Evolutionary conservation across 1,140 invertebrate genomes (phyloP), one percentile per base, ranked within the genome.

Genomic region (Drosophila pseudoananassae): DNA sequence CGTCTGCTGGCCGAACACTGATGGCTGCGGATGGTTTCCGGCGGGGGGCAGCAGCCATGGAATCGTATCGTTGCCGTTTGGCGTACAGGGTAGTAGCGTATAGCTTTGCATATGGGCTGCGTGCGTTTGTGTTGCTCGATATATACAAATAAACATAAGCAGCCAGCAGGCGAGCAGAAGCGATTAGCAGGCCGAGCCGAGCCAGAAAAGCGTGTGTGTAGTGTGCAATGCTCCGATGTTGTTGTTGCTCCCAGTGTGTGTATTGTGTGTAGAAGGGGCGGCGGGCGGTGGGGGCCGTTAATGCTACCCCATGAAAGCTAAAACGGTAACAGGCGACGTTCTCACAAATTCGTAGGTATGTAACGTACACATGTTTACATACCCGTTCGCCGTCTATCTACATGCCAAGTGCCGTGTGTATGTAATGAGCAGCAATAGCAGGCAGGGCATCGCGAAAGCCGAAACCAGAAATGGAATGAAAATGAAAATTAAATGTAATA

Each of bases 101-200:
- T 15, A 8, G 29, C 60, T 77, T 80, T 85, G 82, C 82, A 85
- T 85, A 87, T 87, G 82, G 69, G 69, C 72, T 68, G 76, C 70
- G 83, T 89, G 83, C 76, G 83, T 79, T 79, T 88, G 83, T 88
- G 79, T 87, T 79, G 83, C 84, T 83, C 84, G 83, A 88, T 88
- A 88, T 88, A 88, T 88, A 88, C 83, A 88, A 88, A 88, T 89
- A 88, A 88, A 88, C 83, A 88, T 88, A 87, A 88, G 84, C 84
- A 73, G 71, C 56, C 71, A 88, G 76, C 83, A 88, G 83, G 83
- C 84, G 83, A 66, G 59, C 83, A 88, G 83, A 54, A 88, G 79
- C 72, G 76, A 88, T 88, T 88, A 87, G 84, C 83, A 87, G 47
- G 75, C 66, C 38, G 70, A 59, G 64, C 70, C 61, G 20, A 20